phyloP scores from a whole-genome alignment of 2,888 invertebrate genomes.

The Himalopsyche japonica region DNA sequence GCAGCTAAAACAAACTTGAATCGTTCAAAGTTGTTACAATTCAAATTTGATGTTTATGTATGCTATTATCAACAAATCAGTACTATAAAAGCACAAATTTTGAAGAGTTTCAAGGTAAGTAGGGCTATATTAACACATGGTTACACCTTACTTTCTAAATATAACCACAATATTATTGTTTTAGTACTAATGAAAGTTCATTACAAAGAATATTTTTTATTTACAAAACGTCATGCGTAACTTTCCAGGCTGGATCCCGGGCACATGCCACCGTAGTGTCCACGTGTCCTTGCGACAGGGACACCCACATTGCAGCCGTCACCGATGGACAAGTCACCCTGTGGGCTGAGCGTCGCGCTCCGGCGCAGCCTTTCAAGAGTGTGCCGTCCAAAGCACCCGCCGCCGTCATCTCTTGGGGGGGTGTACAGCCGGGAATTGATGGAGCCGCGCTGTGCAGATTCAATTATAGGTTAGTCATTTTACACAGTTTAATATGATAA shows the following conservation, averaged over 20 bases:
- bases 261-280: conserved; percentile 68
- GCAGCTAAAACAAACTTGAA: no score
- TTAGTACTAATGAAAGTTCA: no score
- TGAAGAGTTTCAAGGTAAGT: no score
- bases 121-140: no score
- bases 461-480: conserved; percentile 54
- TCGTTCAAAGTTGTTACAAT: no score
- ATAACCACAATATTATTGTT: no score
- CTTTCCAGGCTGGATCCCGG: conserved; percentile 63
- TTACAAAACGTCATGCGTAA: no score
- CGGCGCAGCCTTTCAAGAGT: background rate
- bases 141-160: no score
- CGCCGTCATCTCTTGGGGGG: conserved; percentile 37
- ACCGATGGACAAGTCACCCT: conserved; percentile 68
- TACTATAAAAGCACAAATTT: no score
- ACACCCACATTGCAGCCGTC: conserved; percentile 66
- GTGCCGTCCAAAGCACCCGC: conserved; percentile 40
- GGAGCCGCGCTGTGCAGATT: conserved; percentile 59
- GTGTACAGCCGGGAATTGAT: conserved; percentile 45
- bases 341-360: conserved; percentile 64
- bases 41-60: no score
- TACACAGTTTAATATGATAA: background rate
- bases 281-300: conserved; percentile 67
- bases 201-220: no score
- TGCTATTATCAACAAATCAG: no score